Evolutionary conservation across 1,140 invertebrate species (phyloP).

Genomic region (Macrosteles quadrilineatus): DNA sequence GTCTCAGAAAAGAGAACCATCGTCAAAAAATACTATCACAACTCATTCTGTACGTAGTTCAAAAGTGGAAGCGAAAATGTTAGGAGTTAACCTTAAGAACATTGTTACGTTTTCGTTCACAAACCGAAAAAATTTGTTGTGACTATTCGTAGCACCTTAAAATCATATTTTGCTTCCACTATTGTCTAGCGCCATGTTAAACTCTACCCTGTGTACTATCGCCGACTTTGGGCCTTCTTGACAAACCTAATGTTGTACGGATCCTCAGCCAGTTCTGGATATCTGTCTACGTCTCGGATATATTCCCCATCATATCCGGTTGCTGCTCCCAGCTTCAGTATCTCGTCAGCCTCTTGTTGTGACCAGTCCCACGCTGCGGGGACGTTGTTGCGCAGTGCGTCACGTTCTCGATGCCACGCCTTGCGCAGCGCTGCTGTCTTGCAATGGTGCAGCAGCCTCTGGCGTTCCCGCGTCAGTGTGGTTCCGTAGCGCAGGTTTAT

Average conservation of each 20-base stretch:
- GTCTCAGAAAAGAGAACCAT: no score
- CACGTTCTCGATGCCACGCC: slow-evolving; percentile 89
- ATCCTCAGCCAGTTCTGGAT: slow-evolving; percentile 92
- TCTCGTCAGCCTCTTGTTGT: slow-evolving; percentile 79
- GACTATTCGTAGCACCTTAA: background rate
- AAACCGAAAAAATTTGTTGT: background rate
- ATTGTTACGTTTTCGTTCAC: background rate
- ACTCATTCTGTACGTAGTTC: background rate
- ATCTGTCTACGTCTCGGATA: slow-evolving; percentile 83
- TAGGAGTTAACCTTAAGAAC: background rate
- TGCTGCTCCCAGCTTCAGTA: slow-evolving; percentile 78
- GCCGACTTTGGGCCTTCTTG: slow-evolving; percentile 59
- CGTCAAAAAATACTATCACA: no score
- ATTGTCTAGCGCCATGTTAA: slow-evolving; percentile 17
- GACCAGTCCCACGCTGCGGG: slow-evolving; percentile 67
- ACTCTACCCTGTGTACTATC: slow-evolving; percentile 38
- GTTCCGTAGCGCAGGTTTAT: slow-evolving; percentile 88
- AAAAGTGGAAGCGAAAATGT: background rate
- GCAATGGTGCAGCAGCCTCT: slow-evolving; percentile 84
- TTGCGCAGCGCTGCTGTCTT: slow-evolving; percentile 81
- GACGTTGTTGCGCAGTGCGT: slow-evolving; percentile 76
- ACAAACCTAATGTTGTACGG: slow-evolving; percentile 91
- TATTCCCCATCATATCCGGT: slow-evolving; percentile 87
- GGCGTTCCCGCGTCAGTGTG: slow-evolving; percentile 82
- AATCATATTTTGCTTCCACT: slow-evolving; percentile 18